Conservation (phyloP, 2,888 invertebrate species). For the Odontocerum albicorne region DNA sequence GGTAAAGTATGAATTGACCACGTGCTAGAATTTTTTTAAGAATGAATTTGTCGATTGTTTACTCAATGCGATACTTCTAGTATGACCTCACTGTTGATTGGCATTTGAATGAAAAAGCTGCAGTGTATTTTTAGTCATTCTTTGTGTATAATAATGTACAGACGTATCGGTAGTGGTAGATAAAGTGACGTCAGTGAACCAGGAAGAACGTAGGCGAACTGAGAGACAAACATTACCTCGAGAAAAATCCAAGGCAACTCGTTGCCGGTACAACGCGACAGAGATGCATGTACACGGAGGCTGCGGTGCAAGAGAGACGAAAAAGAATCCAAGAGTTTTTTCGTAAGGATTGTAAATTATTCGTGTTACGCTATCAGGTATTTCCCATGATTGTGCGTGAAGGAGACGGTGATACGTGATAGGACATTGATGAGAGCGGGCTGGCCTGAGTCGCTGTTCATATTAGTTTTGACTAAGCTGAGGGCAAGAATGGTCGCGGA, state of each 20-base stretch:
- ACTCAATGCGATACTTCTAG: neutral
- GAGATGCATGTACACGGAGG: conserved; percentile 24
- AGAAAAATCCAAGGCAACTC: conserved; percentile 34
- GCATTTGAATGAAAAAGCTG: conserved; percentile 20
- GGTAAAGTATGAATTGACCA: neutral
- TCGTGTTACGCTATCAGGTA: conserved; percentile 36
- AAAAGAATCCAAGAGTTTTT: conserved; percentile 21
- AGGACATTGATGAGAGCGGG: conserved; percentile 27
- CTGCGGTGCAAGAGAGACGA: conserved; percentile 24
- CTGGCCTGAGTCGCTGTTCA: conserved; percentile 55
- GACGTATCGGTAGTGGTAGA: conserved; percentile 12
- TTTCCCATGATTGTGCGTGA: conserved; percentile 37
- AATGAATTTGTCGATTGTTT: neutral
- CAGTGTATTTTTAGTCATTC: conserved; percentile 17
- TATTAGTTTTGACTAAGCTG: conserved; percentile 44
- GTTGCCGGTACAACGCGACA: conserved; percentile 1
- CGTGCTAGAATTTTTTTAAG: neutral
- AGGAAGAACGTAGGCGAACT: conserved; percentile 23
- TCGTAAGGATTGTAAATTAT: conserved; percentile 33
- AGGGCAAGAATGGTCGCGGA: conserved; percentile 33
- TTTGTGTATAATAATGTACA: conserved; percentile 10
- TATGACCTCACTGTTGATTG: conserved; percentile 19
- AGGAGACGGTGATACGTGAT: conserved; percentile 30
- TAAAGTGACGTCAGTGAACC: conserved; percentile 30
- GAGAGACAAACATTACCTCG: conserved; percentile 19